Evolutionary conservation across 2,113 vertebrate genomes (phyloP).

Genomic region (Lonchura striata): DNA sequence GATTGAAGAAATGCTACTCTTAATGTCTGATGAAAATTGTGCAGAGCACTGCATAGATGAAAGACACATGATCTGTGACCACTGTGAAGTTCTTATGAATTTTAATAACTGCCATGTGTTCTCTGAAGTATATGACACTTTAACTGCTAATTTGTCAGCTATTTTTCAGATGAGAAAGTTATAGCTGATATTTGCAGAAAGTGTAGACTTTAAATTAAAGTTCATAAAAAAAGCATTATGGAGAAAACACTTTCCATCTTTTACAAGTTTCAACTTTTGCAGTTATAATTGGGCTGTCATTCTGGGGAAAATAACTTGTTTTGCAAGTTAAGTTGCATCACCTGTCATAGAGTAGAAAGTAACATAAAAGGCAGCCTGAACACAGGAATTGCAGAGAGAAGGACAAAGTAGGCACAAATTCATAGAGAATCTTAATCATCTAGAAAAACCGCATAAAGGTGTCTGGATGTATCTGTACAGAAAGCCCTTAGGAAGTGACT

Average conservation of each 20-base stretch:
- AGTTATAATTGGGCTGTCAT: background rate
- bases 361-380: background rate
- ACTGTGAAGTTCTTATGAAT: slow-evolving; percentile 43
- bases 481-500: background rate
- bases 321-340: background rate
- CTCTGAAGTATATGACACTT: slow-evolving; percentile 37
- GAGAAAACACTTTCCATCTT: background rate
- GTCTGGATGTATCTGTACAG: background rate
- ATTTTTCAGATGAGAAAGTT: slow-evolving; percentile 20
- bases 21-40: slow-evolving; percentile 14
- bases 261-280: background rate
- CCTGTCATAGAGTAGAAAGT: background rate
- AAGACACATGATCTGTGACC: background rate
- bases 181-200: slow-evolving; percentile 5
- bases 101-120: slow-evolving; percentile 19
- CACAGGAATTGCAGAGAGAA: background rate
- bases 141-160: slow-evolving; percentile 24
- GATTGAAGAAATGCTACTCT: background rate
- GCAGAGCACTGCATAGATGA: background rate
- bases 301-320: background rate
- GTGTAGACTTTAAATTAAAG: background rate
- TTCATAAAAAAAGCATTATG: background rate
- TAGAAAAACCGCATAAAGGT: background rate
- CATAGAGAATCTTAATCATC: background rate
- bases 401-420: background rate